Conservation (phyloP, 2,797 vertebrate genomes). For the Diceros bicornis region DNA sequence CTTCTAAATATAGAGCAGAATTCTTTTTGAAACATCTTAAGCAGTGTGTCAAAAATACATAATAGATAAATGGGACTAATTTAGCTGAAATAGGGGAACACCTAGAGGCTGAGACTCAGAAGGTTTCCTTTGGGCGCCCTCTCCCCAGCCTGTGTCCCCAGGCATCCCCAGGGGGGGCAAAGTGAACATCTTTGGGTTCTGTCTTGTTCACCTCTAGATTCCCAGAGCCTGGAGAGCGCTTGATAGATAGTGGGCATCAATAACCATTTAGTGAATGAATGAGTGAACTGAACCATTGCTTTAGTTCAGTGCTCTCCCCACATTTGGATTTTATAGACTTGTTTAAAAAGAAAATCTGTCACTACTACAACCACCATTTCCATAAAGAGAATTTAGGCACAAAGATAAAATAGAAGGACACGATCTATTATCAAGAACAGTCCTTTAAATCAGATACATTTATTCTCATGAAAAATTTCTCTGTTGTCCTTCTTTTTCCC, state of each 20-base stretch:
- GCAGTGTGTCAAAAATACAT: not conserved
- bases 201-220: not conserved
- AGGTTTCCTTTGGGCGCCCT: not conserved
- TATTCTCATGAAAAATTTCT: not conserved
- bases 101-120: not conserved
- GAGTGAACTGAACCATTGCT: not conserved
- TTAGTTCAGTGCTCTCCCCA: not conserved
- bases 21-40: not conserved
- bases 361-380: too few relatives aligned
- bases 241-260: not conserved
- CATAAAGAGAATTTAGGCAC: not conserved
- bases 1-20: not conserved
- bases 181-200: not conserved
- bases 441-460: not conserved
- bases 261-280: not conserved
- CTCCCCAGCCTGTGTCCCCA: not conserved
- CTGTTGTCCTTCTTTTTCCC: not conserved
- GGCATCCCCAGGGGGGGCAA: not conserved
- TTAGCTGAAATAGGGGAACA: not conserved
- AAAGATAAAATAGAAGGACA: not conserved
- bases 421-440: too few relatives aligned
- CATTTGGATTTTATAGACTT: not conserved
- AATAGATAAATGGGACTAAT: too few relatives aligned
- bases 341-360: not conserved
- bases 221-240: not conserved